Conservation (phyloP, 2,888 invertebrate species). For the Chrysolina oricalcia region DNA sequence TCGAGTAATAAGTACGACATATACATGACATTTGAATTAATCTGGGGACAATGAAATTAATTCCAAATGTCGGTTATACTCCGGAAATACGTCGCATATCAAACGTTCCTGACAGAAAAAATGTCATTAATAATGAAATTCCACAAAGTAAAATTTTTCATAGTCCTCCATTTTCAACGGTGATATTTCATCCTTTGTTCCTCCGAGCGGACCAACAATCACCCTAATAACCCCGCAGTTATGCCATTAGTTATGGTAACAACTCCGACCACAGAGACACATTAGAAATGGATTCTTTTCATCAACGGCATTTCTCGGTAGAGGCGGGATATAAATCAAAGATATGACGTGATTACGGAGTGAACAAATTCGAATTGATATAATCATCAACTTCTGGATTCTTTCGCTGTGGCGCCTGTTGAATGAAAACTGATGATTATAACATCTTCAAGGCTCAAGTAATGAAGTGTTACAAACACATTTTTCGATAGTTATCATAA, state of each 20-base stretch:
- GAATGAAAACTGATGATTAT: not conserved
- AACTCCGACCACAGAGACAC: constrained; percentile 19
- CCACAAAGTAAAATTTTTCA: constrained; percentile 9
- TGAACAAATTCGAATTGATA: not conserved
- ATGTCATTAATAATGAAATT: constrained; percentile 14
- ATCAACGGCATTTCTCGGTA: constrained; percentile 17
- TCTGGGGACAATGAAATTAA: not conserved
- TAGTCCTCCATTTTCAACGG: not conserved
- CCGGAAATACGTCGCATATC: constrained; percentile 20
- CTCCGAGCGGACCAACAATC: constrained; percentile 9
- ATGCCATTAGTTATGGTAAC: constrained; percentile 33
- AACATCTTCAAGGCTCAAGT: no score
- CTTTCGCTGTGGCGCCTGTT: not conserved
- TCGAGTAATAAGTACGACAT: not conserved
- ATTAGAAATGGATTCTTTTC: constrained; percentile 16
- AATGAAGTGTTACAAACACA: not conserved
- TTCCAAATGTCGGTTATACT: not conserved
- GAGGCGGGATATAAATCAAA: constrained; percentile 10
- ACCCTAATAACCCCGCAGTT: constrained; percentile 24
- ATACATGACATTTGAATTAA: not conserved
- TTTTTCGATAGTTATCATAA: not conserved
- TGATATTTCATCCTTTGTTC: constrained; percentile 22
- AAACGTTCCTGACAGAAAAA: constrained; percentile 9
- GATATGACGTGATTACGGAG: constrained; percentile 6
- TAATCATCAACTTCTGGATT: constrained; percentile 13